These are phyloP conservation scores for Phyllotreta striolata DNA, from an alignment of 2,888 invertebrate genomes.

Conservation along the genomic window DNA sequence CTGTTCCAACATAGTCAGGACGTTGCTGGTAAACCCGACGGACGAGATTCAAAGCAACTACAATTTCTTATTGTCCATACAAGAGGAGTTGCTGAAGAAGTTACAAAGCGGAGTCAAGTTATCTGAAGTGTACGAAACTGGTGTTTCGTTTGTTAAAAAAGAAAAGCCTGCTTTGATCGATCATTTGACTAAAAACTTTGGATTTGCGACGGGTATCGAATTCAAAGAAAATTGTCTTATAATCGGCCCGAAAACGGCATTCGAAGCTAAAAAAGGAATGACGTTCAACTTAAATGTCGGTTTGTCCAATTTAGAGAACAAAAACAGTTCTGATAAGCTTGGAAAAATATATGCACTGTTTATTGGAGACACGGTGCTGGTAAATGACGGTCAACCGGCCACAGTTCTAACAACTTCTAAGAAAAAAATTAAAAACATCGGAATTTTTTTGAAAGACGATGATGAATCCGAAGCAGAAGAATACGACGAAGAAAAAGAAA, in stretches of 20 bases:
- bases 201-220: constrained; percentile 98
- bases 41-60: constrained; percentile 84
- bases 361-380: constrained; percentile 96
- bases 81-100: constrained; percentile 89
- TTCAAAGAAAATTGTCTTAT: constrained; percentile 95
- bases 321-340: constrained; percentile 83
- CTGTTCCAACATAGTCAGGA: constrained; percentile 97
- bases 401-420: constrained; percentile 89
- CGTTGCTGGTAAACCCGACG: constrained; percentile 93
- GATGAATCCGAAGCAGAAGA: constrained; percentile 85
- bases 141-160: constrained; percentile 81
- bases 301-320: constrained; percentile 83
- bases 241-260: constrained; percentile 88
- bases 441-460: constrained; percentile 90
- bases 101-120: constrained; percentile 84
- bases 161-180: constrained; percentile 86
- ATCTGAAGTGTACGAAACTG: constrained; percentile 86
- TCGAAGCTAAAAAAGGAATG: constrained; percentile 89
- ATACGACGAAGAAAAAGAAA: constrained; percentile 79
- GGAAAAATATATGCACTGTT: constrained; percentile 92
- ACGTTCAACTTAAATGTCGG: constrained; percentile 96
- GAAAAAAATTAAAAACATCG: constrained; percentile 94
- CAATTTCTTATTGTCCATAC: constrained; percentile 86
- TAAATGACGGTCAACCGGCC: constrained; percentile 86
- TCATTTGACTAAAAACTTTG: constrained; percentile 93